Base-by-base conservation (phyloP, 2,797 vertebrate species). In the Clarias fuscus region DNA sequence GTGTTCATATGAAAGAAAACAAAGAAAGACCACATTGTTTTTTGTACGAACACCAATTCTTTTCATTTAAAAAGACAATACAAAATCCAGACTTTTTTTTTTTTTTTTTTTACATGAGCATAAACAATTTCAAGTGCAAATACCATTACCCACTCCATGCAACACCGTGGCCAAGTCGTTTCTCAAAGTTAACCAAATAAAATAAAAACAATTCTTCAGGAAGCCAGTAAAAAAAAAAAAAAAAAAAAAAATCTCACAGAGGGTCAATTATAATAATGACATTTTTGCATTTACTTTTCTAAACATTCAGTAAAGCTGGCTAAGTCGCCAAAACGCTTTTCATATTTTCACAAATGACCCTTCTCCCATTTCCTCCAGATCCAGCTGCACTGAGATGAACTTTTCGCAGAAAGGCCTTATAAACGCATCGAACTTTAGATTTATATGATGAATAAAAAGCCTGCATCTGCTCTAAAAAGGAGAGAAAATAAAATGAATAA, bases 51-150 rank as follows among this genome's bases (percentile, higher is more conserved):
- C 94, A 95, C 94, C 93, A 93, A 95, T 94, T 96, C 93, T 93
- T 95, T 96, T 95, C 95, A 95, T 95, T 95, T 96, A 95, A 96
- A 97, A 98, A 96, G 96, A 97, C 96, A 95, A 95, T 97, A 98
- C 96, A 97, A 98, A 98, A 98, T 97, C 95, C 97, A 97, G 96
- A 98, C 96, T 96, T 97, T 97, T 97, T 33, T 33, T 33, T 33
- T 33, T 33, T 64, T 64, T 96, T 96, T 97, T 97, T 76, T 97
- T 97, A 98, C 97, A 98, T 96, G 95, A 97, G 97, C 96, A 98
- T 96, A 96, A 97, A 98, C 95, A 95, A 93, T 95, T 95, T 95
- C 97, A 98, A 98, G 97, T 98, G 98, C 98, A 99, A 99, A 98
- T 98, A 98, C 97, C 94, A 96, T 97, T 95, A 96, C 95, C 95